Evolutionary conservation across 2,113 vertebrate species (phyloP).

Genomic region (Pangasianodon hypophthalmus): DNA sequence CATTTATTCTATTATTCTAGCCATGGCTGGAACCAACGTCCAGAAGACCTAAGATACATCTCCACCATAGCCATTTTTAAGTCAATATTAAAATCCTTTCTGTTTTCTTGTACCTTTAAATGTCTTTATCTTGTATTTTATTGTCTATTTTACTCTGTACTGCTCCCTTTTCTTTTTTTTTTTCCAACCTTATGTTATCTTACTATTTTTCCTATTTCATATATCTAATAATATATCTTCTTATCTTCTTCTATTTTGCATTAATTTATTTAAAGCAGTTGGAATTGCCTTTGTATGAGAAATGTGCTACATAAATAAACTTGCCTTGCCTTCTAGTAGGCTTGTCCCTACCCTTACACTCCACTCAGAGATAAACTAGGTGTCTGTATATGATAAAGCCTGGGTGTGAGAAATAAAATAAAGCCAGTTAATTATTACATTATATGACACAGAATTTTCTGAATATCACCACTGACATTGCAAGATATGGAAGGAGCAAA

Average conservation of each 20-base stretch:
- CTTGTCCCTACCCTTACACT: neutral
- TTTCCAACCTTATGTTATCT: neutral
- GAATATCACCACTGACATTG: constrained; percentile 5
- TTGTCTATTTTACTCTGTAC: neutral
- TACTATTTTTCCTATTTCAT: neutral
- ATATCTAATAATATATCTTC: neutral
- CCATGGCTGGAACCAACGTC: neutral
- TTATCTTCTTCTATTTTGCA: neutral
- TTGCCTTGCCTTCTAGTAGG: neutral
- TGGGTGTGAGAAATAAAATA: neutral
- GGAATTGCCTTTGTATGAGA: neutral
- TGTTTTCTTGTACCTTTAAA: neutral
- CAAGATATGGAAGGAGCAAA: neutral
- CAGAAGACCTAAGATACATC: neutral
- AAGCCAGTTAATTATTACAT: neutral
- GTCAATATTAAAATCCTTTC: neutral
- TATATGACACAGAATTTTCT: constrained; percentile 6
- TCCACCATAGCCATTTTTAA: neutral
- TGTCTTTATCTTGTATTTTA: neutral
- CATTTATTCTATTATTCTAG: neutral
- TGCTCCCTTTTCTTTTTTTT: neutral
- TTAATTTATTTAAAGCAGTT: neutral
- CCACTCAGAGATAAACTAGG: neutral
- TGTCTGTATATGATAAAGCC: neutral
- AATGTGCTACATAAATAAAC: neutral